A percentile compares a stretch with the other conserved stretches of the same genome.
These are phyloP conservation scores for Hirtodrosophila trivittata DNA, from an alignment of 2,888 invertebrate genomes.

Conservation along the genomic window DNA sequence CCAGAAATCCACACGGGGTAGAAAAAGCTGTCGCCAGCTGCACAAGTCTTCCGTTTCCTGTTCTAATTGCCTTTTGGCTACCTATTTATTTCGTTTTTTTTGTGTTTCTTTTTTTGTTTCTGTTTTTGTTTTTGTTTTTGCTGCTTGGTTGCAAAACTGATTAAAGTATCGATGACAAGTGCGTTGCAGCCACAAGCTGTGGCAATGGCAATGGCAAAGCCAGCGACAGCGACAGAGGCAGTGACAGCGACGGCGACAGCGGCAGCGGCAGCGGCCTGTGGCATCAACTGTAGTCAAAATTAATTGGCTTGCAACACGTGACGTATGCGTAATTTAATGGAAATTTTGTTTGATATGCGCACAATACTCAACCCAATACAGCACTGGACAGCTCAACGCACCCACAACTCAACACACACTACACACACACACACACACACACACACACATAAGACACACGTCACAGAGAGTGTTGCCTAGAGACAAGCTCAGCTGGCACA, in stretches of 20 bases:
- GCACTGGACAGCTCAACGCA: no score
- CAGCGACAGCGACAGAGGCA: no score
- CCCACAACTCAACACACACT: neutral
- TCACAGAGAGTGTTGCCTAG: no score
- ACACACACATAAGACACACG: neutral
- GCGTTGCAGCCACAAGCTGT: constrained; percentile 8
- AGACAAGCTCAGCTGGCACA: no score
- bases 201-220: constrained; percentile 1
- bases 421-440: constrained; percentile 3
- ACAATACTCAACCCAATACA: no score
- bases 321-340: constrained; percentile 69
- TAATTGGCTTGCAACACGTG: constrained; percentile 67
- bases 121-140: constrained; percentile 7
- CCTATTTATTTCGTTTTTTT: neutral
- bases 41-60: constrained; percentile 34
- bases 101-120: neutral
- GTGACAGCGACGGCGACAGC: neutral
- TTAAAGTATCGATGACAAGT: constrained; percentile 58
- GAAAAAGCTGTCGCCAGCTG: constrained; percentile 1
- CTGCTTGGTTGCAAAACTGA: constrained; percentile 29
- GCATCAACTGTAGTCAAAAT: constrained; percentile 12
- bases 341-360: constrained; percentile 5
- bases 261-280: neutral
- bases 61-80: constrained; percentile 27
- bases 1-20: neutral